Evolutionary conservation across 2,113 vertebrate species (phyloP).

Genomic region (Eupsittula cactorum): DNA sequence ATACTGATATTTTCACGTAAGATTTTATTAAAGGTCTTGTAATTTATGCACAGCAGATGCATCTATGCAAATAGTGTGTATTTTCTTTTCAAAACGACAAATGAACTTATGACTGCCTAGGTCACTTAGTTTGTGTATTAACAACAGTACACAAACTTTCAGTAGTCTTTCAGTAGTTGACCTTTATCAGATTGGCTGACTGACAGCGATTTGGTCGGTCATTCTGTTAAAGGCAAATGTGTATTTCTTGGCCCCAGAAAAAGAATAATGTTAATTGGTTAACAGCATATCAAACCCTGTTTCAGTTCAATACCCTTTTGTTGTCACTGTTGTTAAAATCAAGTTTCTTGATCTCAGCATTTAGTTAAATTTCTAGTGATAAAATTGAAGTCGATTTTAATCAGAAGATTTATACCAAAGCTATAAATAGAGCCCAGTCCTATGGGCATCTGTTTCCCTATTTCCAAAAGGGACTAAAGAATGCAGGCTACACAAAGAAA

Average conservation of each 20-base stretch:
- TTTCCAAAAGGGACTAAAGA: not conserved
- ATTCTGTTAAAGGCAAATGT: constrained; percentile 62
- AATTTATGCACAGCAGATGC: not conserved
- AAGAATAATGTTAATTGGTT: constrained; percentile 16
- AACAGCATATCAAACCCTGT: not conserved
- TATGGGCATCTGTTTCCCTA: not conserved
- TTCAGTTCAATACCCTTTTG: not conserved
- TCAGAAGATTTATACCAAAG: not conserved
- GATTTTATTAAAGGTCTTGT: not conserved
- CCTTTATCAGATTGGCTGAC: constrained; percentile 78
- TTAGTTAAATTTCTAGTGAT: constrained; percentile 4
- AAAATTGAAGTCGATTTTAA: not conserved
- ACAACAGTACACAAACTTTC: not conserved
- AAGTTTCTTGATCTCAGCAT: not conserved
- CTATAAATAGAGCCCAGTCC: not conserved
- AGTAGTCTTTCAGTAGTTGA: constrained; percentile 46
- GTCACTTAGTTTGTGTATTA: constrained; percentile 26
- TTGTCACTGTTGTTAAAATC: not conserved
- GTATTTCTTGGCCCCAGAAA: constrained; percentile 5
- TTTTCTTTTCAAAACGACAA: not conserved
- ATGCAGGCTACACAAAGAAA: not conserved
- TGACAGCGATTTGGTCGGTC: constrained; percentile 43
- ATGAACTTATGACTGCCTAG: not conserved
- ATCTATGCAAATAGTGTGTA: not conserved
- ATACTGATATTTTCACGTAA: not conserved